Evolutionary conservation across 1,140 invertebrate species (phyloP), one percentile per base, ranked within the genome.

Genomic region (Ceratina calcarata): DNA sequence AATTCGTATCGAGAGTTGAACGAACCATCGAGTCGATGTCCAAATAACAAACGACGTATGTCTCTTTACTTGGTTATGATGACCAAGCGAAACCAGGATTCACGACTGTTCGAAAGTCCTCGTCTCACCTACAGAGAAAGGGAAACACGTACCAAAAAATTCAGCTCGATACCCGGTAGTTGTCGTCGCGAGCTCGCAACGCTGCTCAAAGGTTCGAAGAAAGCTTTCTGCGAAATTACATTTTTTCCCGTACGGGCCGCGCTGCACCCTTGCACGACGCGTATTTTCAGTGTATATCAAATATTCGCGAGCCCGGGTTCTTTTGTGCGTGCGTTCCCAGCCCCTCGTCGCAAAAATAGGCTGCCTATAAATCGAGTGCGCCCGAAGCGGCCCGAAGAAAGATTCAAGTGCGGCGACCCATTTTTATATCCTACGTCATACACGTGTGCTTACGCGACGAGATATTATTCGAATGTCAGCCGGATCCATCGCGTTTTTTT

Each of bases 221-320:
- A 78, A 78, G 68, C 76, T 78, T 64, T 64, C 76, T 78, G 60
- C 27, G 69, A 62, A 78, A 78, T 78, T 78, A 78, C 76, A 78
- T 78, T 72, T 78, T 78, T 78, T 78, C 22, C 58, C 60, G 24
- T 27, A 57, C 60, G n/a, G 8, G 49, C 27, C 27, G 58, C 27
- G 6, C 18, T 71, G 70, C 70, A 24, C 37, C 37, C 37, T 45
- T 45, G 37, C 37, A 10, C 37, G 10, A 45, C 68, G 27, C 60
- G 66, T 70, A 51, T 72, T 78, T 62, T 45, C 22, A 27, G 49
- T 20, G 27, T 72, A 65, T 64, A 57, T 72, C 68, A 78, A 78
- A 78, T 78, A 78, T 78, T 64, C 76, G 60, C 60, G 27, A 62
- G 37, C 10, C 74, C 13, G 32, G 32, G 15, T n/a, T 62, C 68